Percentiles rank a stretch among this genome's conserved stretches.
Conservation (phyloP, 2,797 vertebrate species). For the Etheostoma nigrum region DNA sequence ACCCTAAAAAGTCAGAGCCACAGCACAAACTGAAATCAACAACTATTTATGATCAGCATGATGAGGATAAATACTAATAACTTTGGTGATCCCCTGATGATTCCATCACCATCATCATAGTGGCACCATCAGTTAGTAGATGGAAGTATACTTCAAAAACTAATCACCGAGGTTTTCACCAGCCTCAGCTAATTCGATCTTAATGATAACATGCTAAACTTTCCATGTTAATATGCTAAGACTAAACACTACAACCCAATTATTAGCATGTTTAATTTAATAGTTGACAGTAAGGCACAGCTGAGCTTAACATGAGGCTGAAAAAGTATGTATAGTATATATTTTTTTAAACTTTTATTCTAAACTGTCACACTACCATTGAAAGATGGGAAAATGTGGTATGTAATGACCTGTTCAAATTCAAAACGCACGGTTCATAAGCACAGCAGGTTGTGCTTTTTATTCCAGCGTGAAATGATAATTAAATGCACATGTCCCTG, state of each 20-base stretch:
- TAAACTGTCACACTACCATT: no score
- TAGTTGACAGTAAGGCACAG: neutral
- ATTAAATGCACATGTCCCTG: neutral
- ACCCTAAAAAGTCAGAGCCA: neutral
- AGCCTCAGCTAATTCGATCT: neutral
- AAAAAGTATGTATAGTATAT: neutral
- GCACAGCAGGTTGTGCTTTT: no score
- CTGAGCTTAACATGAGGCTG: neutral
- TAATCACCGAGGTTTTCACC: neutral
- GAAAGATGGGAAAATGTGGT: no score
- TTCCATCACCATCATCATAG: neutral
- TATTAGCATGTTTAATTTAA: neutral
- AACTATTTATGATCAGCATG: no score
- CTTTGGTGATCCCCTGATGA: neutral
- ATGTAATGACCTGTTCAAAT: neutral
- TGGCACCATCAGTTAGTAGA: neutral
- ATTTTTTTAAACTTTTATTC: neutral
- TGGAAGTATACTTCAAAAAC: neutral
- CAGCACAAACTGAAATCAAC: neutral
- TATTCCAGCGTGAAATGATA: no score
- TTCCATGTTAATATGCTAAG: no score
- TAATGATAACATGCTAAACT: neutral
- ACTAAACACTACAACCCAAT: no score
- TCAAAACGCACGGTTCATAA: neutral
- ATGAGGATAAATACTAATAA: neutral